Base-by-base conservation (phyloP, 2,113 vertebrate genomes). In the Haplotaxodon microlepis region DNA sequence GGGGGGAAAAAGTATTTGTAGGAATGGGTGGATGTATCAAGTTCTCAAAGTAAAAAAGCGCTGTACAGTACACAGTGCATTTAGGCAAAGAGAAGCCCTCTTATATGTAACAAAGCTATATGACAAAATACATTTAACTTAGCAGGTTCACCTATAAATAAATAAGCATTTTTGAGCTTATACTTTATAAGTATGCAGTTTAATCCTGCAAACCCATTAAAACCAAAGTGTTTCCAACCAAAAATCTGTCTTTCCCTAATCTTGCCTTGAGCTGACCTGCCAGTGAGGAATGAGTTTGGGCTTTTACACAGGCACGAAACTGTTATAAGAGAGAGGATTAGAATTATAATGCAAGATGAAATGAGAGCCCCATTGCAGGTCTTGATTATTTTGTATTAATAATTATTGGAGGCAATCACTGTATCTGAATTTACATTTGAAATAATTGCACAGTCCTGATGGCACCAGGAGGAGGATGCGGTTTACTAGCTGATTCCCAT, bases 1-100 rank as follows among this genome's bases (percentile, higher is more conserved):
- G 29, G 14, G 5, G 3, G 0, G 1, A 5, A 11, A 57, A 29
- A 3, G 9, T 34, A 63, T 63, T 63, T 63, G 31, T 7, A 63
- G 29, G 1, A 63, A 11, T 36, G 9, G 29, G 29, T 63, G 59
- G 59, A 3, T 61, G 5, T 34, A 61, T 61, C 36, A 21, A 42
- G 66, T 71, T 40, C 36, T 71, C n/a, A 42, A 24, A 42, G 38
- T 71, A 42, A 40, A 71, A 69, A 40, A 21, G 36, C 2, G 1
- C 36, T 9, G 36, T 42, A 42, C 57, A 42, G n/a, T 16, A 42
- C n/a, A 71, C n/a, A 71, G n/a, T 71, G n/a, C 66, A 24, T 40
- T 71, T 71, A 66, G 61, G 61, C 29, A 40, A 69, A 40, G n/a
- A 40, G 19, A 24, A 71, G n/a, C 63, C n/a, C n/a, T 71, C 7